These are phyloP conservation scores for Tanytarsus gracilentus DNA, from an alignment of 2,888 invertebrate genomes.

Conservation along the genomic window DNA sequence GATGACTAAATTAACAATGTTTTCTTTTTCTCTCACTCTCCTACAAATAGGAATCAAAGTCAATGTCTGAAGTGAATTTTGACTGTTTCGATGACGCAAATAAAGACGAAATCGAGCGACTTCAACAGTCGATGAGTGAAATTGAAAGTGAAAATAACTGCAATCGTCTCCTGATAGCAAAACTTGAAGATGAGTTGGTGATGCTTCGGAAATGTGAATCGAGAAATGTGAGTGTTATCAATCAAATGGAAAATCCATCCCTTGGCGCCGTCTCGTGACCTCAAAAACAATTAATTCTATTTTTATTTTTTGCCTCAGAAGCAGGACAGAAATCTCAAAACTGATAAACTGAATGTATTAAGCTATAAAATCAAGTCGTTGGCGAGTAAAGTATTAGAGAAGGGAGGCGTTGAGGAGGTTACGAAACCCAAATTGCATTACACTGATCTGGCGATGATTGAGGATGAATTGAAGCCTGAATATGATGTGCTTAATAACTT, in stretches of 20 bases:
- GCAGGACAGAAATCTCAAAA: not conserved
- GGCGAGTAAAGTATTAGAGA: not conserved
- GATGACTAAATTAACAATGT: not conserved
- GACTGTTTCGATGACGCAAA: not conserved
- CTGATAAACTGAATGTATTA: slow-evolving; percentile 1
- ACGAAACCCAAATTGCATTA: not conserved
- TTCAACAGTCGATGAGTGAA: not conserved
- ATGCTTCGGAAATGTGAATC: slow-evolving; percentile 11
- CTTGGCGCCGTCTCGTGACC: not conserved
- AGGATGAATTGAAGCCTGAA: slow-evolving; percentile 21
- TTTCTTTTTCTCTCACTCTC: not conserved
- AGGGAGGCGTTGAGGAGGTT: not conserved
- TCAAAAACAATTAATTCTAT: not conserved
- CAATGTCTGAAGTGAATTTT: slow-evolving; percentile 4
- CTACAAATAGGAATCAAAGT: not conserved
- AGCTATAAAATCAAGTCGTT: not conserved
- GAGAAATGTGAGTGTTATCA: slow-evolving; percentile 17
- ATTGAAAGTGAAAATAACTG: slow-evolving; percentile 18
- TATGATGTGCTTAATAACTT: slow-evolving; percentile 5
- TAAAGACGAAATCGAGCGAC: slow-evolving; percentile 13
- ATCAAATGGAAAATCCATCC: not conserved
- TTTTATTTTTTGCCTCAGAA: not conserved
- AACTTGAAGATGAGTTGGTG: slow-evolving; percentile 10
- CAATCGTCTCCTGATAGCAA: slow-evolving; percentile 15
- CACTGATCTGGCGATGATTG: not conserved